Evolutionary conservation across 2,797 vertebrate genomes (phyloP).

Genomic region (Anguilla anguilla): DNA sequence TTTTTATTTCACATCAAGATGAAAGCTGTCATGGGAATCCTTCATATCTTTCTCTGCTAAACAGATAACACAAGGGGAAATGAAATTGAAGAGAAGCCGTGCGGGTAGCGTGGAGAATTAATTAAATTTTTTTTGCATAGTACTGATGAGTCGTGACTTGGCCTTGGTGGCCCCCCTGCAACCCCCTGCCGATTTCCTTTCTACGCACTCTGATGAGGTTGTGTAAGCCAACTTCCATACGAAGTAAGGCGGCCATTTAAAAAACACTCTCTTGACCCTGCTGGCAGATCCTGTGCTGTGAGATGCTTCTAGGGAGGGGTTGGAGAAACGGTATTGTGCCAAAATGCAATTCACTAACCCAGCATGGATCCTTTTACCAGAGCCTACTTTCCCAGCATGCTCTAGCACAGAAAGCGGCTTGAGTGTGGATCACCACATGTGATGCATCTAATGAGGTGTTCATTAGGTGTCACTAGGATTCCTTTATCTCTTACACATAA

Average conservation of each 20-base stretch:
- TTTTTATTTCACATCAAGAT: conserved; percentile 5
- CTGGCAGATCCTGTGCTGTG: neutral
- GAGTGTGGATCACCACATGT: neutral
- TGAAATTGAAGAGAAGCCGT: conserved; percentile 11
- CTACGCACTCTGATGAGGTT: neutral
- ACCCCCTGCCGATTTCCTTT: neutral
- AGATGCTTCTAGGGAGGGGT: neutral
- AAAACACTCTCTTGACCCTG: neutral
- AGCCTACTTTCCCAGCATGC: neutral
- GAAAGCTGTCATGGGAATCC: conserved; percentile 26
- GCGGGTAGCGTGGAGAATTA: conserved; percentile 7
- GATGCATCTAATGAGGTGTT: neutral
- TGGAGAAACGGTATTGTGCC: neutral
- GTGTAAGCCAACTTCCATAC: neutral
- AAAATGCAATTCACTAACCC: neutral
- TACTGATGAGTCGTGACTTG: neutral
- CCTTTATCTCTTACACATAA: neutral
- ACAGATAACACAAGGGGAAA: conserved; percentile 22
- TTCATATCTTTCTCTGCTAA: conserved; percentile 16
- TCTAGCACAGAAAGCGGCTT: neutral
- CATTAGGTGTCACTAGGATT: neutral
- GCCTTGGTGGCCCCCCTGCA: neutral
- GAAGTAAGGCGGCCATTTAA: neutral
- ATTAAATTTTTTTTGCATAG: neutral
- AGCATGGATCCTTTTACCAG: neutral